Evolutionary conservation across 1,140 invertebrate species (phyloP).

Genomic region (Conus betulinus): DNA sequence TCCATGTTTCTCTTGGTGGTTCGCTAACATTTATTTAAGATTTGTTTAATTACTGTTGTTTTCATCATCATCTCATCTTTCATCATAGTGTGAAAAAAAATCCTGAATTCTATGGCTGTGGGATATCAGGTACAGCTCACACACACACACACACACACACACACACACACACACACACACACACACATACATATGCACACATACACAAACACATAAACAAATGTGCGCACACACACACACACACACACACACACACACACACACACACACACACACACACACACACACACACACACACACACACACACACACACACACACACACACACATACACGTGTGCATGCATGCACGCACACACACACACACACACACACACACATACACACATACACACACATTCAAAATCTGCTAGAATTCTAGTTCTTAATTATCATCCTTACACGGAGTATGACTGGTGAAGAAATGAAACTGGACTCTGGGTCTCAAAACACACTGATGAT

Average conservation of each 20-base stretch:
- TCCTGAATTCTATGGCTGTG: too few relatives aligned
- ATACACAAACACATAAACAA: too few relatives aligned
- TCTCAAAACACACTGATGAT: conserved; percentile 75
- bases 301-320: not conserved
- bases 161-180: too few relatives aligned
- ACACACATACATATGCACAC: too few relatives aligned
- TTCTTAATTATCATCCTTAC: conserved; percentile 72
- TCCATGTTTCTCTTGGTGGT: too few relatives aligned
- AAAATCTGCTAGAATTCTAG: not conserved
- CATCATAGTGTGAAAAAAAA: too few relatives aligned
- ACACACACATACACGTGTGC: not conserved
- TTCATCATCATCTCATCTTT: too few relatives aligned
- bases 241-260: not conserved
- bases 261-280: not conserved
- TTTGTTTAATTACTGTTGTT: too few relatives aligned
- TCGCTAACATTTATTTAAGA: too few relatives aligned
- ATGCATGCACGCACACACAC: not conserved
- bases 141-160: too few relatives aligned
- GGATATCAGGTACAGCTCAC: too few relatives aligned
- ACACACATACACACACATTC: conserved; percentile 3
- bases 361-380: not conserved
- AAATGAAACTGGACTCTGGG: conserved; percentile 87
- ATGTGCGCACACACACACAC: too few relatives aligned
- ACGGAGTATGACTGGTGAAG: conserved; percentile 91
- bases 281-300: conserved; percentile 20